A percentile compares a stretch with the other conserved stretches of the same genome.
These are phyloP conservation scores for Drosophila kohkoa DNA, from an alignment of 1,140 invertebrate species.

Conservation along the genomic window DNA sequence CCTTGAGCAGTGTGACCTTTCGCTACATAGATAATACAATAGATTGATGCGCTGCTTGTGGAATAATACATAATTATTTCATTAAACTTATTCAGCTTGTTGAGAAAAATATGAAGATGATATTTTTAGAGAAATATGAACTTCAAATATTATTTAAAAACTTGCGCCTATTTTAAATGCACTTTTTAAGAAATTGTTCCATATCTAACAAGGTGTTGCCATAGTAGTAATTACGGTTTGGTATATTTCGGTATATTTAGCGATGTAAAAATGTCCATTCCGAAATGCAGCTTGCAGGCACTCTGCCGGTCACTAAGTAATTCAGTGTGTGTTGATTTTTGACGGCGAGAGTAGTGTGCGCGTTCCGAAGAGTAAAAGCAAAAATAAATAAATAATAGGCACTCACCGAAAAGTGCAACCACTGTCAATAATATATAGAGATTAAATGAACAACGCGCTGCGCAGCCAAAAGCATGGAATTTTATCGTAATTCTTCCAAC, in stretches of 20 bases:
- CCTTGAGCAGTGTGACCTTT: neutral
- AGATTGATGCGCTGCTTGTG: too few species aligned
- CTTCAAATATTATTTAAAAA: too few species aligned
- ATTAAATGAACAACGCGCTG: slow-evolving; percentile 11
- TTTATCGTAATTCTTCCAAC: slow-evolving; percentile 8
- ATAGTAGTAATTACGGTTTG: neutral
- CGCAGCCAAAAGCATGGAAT: neutral
- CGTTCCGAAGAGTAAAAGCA: slow-evolving; percentile 14
- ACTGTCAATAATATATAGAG: neutral
- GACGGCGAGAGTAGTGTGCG: slow-evolving; percentile 39
- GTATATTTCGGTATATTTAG: neutral
- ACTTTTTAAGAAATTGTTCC: too few species aligned
- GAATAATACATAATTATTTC: too few species aligned
- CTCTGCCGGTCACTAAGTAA: slow-evolving; percentile 6
- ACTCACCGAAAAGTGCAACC: slow-evolving; percentile 26
- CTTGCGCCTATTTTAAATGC: too few species aligned
- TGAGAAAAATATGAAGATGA: too few species aligned
- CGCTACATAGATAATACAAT: too few species aligned
- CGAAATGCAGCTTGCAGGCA: neutral
- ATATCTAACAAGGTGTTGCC: neutral
- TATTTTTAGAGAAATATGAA: too few species aligned
- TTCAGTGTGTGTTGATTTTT: slow-evolving; percentile 52
- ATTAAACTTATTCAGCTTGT: too few species aligned
- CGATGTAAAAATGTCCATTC: neutral
- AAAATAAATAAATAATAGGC: slow-evolving; percentile 47